Conservation (phyloP, 2,888 invertebrate genomes). For the Troides helena region DNA sequence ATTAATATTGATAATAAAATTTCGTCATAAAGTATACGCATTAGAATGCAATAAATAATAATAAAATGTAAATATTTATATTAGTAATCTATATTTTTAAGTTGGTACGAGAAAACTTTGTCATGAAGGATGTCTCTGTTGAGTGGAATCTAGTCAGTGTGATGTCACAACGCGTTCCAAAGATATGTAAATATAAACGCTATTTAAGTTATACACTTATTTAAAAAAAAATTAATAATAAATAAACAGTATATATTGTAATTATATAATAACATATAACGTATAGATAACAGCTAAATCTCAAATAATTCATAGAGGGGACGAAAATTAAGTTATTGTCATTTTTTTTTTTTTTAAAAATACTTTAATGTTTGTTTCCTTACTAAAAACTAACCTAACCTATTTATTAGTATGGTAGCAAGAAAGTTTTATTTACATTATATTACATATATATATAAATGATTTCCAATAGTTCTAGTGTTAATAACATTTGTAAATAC, state of each 20-base stretch:
- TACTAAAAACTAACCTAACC: not conserved
- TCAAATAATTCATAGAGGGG: not conserved
- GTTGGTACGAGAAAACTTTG: constrained; percentile 31
- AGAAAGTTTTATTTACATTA: not conserved
- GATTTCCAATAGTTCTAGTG: not conserved
- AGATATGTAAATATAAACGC: constrained; percentile 74
- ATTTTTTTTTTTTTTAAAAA: not conserved
- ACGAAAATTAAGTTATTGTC: not conserved
- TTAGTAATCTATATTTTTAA: constrained; percentile 24
- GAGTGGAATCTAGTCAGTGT: constrained; percentile 80
- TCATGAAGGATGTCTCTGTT: constrained; percentile 40
- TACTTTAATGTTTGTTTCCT: no score
- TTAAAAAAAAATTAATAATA: constrained; percentile 1
- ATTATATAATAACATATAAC: not conserved
- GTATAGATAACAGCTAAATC: not conserved
- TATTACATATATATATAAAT: not conserved
- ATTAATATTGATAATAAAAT: not conserved
- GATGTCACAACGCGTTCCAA: constrained; percentile 77
- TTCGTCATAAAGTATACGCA: constrained; percentile 19
- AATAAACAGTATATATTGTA: not conserved
- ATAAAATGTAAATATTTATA: constrained; percentile 32
- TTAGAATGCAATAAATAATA: not conserved
- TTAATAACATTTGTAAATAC: not conserved
- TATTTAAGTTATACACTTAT: constrained; percentile 39
- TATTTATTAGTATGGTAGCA: not conserved